phyloP scores from a whole-genome alignment of 2,113 vertebrate species.

The Istiophorus platypterus region DNA sequence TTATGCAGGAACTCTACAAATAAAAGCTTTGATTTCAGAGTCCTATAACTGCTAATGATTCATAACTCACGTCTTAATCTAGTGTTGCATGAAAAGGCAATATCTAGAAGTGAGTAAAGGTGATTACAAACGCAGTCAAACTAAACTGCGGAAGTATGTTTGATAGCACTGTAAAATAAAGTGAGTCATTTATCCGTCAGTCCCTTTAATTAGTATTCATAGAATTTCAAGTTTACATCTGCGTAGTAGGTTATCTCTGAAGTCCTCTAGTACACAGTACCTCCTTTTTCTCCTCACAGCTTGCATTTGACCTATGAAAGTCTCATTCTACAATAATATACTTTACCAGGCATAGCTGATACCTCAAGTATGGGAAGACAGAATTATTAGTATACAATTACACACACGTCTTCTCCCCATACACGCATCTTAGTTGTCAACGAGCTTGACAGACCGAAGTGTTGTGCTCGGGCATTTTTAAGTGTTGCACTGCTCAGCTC shows the following conservation, averaged over 20 bases:
- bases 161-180: neutral
- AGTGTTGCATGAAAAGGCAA: neutral
- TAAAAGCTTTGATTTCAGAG: too few species aligned
- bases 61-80: neutral
- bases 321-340: neutral
- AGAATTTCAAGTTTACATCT: conserved; percentile 12
- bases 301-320: neutral
- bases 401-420: neutral
- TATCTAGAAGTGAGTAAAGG: neutral
- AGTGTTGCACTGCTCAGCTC: neutral
- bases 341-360: neutral
- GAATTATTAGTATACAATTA: neutral
- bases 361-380: neutral
- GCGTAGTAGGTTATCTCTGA: conserved; percentile 13
- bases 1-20: too few species aligned
- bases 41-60: too few species aligned
- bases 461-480: neutral
- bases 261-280: neutral
- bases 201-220: conserved; percentile 10
- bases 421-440: neutral
- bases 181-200: neutral
- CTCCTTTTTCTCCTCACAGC: conserved; percentile 16
- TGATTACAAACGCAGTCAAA: neutral
- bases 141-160: neutral
- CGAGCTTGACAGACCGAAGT: neutral